Evolutionary conservation across 30 jellyfish, hydroid and myxozoan genomes (phyloP).

Genomic region (Cassiopea andromeda): DNA sequence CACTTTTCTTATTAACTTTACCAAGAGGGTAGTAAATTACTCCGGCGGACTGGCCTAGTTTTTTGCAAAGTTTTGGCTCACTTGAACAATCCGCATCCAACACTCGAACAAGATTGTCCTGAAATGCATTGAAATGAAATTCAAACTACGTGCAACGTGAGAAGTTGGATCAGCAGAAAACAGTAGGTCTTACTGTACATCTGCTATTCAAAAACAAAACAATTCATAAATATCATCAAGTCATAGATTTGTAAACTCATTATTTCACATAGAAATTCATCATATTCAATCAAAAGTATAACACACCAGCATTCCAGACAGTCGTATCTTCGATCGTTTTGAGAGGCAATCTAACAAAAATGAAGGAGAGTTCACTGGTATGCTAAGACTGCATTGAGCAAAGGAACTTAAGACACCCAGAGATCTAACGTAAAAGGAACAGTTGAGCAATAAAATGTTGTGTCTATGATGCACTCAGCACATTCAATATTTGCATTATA

Average conservation of each 20-base stretch:
- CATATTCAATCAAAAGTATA: not conserved
- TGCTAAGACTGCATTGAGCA: not conserved
- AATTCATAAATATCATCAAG: not conserved
- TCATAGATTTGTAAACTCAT: not conserved
- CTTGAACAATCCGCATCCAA: constrained; percentile 72
- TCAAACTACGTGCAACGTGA: not conserved
- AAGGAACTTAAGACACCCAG: not conserved
- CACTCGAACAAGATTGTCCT: constrained; percentile 89
- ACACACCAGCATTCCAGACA: constrained; percentile 92
- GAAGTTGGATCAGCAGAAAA: not conserved
- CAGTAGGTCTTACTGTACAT: too few relatives aligned
- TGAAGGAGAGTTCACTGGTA: not conserved
- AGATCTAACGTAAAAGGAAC: not conserved
- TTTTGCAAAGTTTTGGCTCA: constrained; percentile 63
- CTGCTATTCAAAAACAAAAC: too few relatives aligned
- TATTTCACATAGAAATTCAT: not conserved
- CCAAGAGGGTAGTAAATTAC: constrained; percentile 73
- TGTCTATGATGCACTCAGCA: too few relatives aligned
- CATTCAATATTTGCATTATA: too few relatives aligned
- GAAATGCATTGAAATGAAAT: not conserved
- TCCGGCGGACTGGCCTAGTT: constrained; percentile 74
- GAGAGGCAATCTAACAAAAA: constrained; percentile 75
- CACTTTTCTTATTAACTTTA: constrained; percentile 40
- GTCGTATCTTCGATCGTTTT: constrained; percentile 41
- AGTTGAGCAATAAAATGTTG: not conserved